A percentile compares a stretch with the other conserved stretches of the same genome.
These are phyloP conservation scores for Sebastes steindachneri DNA, from an alignment of 2,797 vertebrate species.

Conservation along the genomic window DNA sequence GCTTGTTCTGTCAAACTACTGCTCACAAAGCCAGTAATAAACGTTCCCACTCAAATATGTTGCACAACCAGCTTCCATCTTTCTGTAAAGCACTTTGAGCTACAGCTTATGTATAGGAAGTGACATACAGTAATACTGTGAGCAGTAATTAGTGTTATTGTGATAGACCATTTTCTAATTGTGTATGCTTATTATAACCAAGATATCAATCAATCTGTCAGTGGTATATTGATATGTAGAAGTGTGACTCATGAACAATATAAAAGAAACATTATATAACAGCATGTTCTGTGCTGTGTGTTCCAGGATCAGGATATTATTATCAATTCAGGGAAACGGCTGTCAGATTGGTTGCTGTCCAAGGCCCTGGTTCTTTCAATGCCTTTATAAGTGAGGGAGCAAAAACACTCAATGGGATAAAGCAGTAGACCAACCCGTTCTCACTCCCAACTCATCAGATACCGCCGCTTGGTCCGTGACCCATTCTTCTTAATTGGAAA, in stretches of 20 bases:
- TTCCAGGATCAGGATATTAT: slow-evolving; percentile 3
- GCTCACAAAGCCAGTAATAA: neutral
- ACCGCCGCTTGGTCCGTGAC: too few species aligned
- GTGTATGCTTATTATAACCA: neutral
- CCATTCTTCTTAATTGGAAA: neutral
- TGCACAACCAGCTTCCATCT: neutral
- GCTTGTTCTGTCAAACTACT: neutral
- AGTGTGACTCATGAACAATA: neutral
- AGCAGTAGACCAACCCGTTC: neutral
- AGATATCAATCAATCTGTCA: neutral
- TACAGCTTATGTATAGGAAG: neutral
- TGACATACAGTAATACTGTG: neutral
- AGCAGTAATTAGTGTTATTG: neutral
- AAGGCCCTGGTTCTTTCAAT: neutral
- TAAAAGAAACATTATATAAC: neutral
- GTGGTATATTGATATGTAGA: neutral
- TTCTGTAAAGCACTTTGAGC: neutral
- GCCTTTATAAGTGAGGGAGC: neutral
- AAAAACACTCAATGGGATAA: neutral
- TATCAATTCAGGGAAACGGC: neutral
- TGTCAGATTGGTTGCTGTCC: neutral
- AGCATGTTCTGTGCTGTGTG: neutral
- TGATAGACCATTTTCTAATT: neutral
- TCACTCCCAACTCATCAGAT: too few species aligned
- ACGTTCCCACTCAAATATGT: neutral